phyloP scores from a whole-genome alignment of 2,113 vertebrate species.

The Leiothrix lutea region DNA sequence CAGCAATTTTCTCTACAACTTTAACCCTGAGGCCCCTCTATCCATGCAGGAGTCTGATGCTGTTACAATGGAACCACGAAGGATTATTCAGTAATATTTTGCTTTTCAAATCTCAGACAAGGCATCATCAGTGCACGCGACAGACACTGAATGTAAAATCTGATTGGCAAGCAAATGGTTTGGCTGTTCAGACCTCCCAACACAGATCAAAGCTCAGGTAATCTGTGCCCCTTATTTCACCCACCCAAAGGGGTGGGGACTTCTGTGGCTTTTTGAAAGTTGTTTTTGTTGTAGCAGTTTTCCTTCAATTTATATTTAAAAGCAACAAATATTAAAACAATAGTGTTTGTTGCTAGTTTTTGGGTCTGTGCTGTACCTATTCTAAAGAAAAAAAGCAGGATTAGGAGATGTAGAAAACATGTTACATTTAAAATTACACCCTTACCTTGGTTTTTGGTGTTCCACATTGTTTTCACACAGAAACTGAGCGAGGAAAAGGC shows the following conservation, averaged over 20 bases:
- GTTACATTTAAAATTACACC: not conserved
- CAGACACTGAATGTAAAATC: not conserved
- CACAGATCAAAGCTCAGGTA: not conserved
- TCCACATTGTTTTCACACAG: conserved; percentile 26
- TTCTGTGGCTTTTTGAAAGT: not conserved
- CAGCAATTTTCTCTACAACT: not conserved
- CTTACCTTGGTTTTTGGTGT: conserved; percentile 38
- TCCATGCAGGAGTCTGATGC: not conserved
- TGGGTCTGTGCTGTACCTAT: not conserved
- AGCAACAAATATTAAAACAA: not conserved
- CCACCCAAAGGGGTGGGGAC: not conserved
- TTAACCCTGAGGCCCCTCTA: not conserved
- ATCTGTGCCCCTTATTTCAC: not conserved
- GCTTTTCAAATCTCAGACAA: not conserved
- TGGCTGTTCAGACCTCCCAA: not conserved
- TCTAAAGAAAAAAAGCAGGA: not conserved
- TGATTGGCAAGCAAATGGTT: not conserved
- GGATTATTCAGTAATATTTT: not conserved
- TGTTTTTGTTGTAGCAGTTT: not conserved
- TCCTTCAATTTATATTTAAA: not conserved
- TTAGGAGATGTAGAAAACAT: not conserved
- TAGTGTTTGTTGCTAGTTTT: not conserved
- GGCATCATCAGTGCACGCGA: not conserved
- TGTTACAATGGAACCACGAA: not conserved
- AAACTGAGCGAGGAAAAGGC: conserved; percentile 31